Conservation (phyloP, 2,113 vertebrate species). For the Hippoglossus stenolepis region DNA sequence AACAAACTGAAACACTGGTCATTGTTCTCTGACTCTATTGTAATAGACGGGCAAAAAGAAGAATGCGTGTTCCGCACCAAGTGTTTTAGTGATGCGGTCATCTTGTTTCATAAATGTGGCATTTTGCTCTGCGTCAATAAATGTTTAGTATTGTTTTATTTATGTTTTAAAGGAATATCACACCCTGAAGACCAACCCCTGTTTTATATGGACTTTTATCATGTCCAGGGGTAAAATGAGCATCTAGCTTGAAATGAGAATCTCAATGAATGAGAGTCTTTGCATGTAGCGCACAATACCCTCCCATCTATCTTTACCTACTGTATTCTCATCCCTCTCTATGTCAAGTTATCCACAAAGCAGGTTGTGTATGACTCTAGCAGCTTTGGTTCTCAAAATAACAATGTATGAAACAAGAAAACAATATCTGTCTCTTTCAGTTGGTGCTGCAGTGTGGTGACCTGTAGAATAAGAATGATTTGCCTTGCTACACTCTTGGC, state of each 20-base stretch:
- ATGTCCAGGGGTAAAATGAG: neutral
- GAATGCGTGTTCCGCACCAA: neutral
- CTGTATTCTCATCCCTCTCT: neutral
- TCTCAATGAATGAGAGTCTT: neutral
- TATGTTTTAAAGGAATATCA: no score
- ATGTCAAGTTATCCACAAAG: conserved; percentile 5
- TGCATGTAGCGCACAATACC: neutral
- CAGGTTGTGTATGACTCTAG: conserved; percentile 9
- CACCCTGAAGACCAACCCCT: no score
- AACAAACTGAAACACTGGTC: neutral
- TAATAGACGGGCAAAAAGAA: neutral
- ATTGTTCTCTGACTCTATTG: neutral
- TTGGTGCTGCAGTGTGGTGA: conserved; percentile 35
- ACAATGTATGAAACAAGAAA: conserved; percentile 17
- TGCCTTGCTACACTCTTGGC: neutral
- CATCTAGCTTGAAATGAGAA: neutral
- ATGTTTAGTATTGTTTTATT: neutral
- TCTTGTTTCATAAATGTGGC: no score
- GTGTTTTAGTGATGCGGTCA: neutral
- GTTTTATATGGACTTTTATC: neutral
- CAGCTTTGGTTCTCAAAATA: conserved; percentile 28
- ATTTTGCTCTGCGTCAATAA: neutral
- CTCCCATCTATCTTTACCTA: neutral
- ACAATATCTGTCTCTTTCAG: neutral
- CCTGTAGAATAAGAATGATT: conserved; percentile 30